phyloP scores from a whole-genome alignment of 2,888 invertebrate species.

The Agrotis segetum region DNA sequence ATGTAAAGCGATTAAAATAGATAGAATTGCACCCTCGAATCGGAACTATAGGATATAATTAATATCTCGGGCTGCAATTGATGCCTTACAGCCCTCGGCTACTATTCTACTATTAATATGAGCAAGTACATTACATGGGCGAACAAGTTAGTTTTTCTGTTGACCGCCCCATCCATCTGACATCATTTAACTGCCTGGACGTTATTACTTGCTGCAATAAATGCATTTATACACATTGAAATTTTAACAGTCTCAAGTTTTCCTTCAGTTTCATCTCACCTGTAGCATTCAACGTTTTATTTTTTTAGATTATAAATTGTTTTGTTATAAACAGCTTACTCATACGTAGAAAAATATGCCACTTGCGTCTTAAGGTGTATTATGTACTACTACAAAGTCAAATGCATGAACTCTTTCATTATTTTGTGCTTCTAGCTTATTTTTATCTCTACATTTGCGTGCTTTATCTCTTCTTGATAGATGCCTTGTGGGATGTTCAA shows the following conservation, averaged over 20 bases:
- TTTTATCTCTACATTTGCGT: constrained; percentile 57
- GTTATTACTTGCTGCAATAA: neutral
- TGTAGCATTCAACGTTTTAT: no score
- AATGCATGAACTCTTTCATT: constrained; percentile 38
- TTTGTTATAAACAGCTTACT: constrained; percentile 70
- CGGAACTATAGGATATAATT: no score
- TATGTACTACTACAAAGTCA: constrained; percentile 3
- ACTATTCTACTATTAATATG: no score
- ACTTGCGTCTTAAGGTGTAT: neutral
- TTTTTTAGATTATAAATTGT: constrained; percentile 70
- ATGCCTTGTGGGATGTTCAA: constrained; percentile 8
- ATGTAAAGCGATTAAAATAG: no score
- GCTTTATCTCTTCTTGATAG: constrained; percentile 15
- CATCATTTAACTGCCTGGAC: neutral
- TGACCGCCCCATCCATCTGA: neutral
- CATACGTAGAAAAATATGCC: constrained; percentile 54
- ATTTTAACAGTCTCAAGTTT: constrained; percentile 69
- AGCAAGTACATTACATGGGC: constrained; percentile 1
- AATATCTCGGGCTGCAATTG: no score
- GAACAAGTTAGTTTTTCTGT: neutral
- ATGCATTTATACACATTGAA: constrained; percentile 53
- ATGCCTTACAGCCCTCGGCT: no score
- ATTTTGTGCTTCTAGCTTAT: constrained; percentile 58
- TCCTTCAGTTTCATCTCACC: no score
- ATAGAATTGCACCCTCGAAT: no score